Base-by-base conservation (phyloP, 2,797 vertebrate genomes). In the Malurus leucopterus region DNA sequence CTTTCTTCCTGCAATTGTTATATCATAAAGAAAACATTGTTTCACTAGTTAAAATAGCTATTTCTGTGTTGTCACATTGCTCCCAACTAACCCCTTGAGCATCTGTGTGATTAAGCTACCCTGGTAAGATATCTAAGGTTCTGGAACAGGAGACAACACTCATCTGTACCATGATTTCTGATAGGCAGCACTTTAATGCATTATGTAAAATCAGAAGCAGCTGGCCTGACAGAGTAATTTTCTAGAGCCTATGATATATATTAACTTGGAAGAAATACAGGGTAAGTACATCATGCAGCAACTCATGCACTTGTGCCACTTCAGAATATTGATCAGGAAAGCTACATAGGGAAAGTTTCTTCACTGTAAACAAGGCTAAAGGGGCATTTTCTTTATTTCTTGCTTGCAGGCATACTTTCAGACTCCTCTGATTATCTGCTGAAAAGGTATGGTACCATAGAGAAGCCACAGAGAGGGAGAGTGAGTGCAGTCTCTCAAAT, bases 381-480 rank as follows among this genome's bases (percentile, higher is more conserved):
- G 15, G 55, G 19, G 8, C 5, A n/a, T 77, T 90, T 76, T 53
- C 18, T 24, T 43, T 73, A 44, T 22, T 80, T 11, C 41, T 71
- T 86, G 34, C 22, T 47, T 68, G 22, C 80, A 97, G 97, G 86
- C 63, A 93, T 97, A 73, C 32, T 97, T 88, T 96, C 96, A 86
- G 92, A 86, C 36, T 96, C 93, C 36, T 89, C 97, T 61, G 97
- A 97, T 49, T 96, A 95, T 24, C 89, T 98, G 58, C 90, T 97
- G 90, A 93, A 93, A 89, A 96, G 92, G 17, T 97, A 95, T 0
- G 96, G 97, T 54, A 89, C 96, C 70, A 93, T 96, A 91, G 97
- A 97, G 83, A 97, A 96, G 54, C 82, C 91, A 63, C 96, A 95
- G 84, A 96, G 92, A 69, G 87, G 78, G 23, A 96, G 94, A 86